Evolutionary conservation across 2,888 invertebrate genomes (phyloP).

Genomic region (Drosophila neutralis): DNA sequence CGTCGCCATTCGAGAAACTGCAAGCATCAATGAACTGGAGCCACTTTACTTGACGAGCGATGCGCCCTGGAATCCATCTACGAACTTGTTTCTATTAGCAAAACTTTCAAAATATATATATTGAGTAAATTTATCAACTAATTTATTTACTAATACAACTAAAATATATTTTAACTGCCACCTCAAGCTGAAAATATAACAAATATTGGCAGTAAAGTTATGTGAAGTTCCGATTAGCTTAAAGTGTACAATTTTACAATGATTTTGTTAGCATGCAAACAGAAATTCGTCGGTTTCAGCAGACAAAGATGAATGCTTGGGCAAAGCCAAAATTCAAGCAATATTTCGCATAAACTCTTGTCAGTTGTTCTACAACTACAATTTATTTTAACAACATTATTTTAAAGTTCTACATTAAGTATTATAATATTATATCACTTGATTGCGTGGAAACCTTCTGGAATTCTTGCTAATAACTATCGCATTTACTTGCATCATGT

Average conservation of each 20-base stretch:
- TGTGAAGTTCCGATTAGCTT: conserved; percentile 19
- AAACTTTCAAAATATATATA: not conserved
- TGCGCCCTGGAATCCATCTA: too few species aligned
- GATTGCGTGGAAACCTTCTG: conserved; percentile 1
- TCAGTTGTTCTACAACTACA: not conserved
- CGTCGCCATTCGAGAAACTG: conserved; percentile 24
- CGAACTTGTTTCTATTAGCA: not conserved
- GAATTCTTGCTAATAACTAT: not conserved
- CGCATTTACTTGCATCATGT: conserved; percentile 38
- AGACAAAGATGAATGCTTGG: not conserved
- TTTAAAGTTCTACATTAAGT: not conserved
- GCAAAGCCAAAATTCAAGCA: not conserved
- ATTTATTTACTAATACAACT: not conserved
- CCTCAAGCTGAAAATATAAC: not conserved
- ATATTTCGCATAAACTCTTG: not conserved
- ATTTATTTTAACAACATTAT: not conserved
- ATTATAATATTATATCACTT: conserved; percentile 26
- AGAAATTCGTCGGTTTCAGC: not conserved
- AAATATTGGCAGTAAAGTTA: conserved; percentile 12
- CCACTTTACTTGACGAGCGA: too few species aligned
- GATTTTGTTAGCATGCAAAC: not conserved
- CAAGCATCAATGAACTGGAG: too few species aligned
- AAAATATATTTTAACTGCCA: not conserved
- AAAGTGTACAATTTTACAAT: conserved; percentile 29
- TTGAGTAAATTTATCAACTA: too few species aligned